These are phyloP conservation scores for Netelia melanura DNA, from an alignment of 2,888 invertebrate species.

Conservation along the genomic window DNA sequence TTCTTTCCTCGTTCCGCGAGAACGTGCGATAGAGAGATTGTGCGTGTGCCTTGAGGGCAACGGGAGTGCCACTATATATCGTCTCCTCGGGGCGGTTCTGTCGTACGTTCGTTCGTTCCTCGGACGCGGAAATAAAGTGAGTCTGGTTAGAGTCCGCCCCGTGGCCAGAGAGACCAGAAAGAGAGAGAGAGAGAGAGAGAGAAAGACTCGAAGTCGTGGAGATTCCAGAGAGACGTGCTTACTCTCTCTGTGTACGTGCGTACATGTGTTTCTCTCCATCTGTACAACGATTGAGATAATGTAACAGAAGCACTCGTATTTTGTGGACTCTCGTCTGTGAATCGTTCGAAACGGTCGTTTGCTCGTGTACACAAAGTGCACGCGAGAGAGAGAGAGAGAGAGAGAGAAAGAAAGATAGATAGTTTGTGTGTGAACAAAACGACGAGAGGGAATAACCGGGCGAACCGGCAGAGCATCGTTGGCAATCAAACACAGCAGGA, in stretches of 20 bases:
- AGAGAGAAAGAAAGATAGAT: slow-evolving; percentile 62
- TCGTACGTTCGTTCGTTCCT: slow-evolving; percentile 40
- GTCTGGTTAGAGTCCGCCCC: slow-evolving; percentile 53
- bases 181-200: slow-evolving; percentile 24
- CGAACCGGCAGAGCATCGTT: slow-evolving; percentile 40
- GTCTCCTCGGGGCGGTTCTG: slow-evolving; percentile 41
- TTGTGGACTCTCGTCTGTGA: slow-evolving; percentile 29
- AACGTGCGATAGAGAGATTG: slow-evolving; percentile 31
- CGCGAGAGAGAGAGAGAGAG: slow-evolving; percentile 46
- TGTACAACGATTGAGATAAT: slow-evolving; percentile 38
- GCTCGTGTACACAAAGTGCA: slow-evolving; percentile 14
- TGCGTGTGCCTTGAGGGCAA: slow-evolving; percentile 25
- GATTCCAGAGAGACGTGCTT: slow-evolving; percentile 23
- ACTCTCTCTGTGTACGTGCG: slow-evolving; percentile 19
- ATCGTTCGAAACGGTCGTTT: slow-evolving; percentile 12
- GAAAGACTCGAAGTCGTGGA: slow-evolving; percentile 13
- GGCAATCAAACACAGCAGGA: slow-evolving; percentile 42
- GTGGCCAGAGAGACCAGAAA: slow-evolving; percentile 31
- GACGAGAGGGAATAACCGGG: not conserved
- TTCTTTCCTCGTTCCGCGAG: slow-evolving; percentile 19
- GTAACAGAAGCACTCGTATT: slow-evolving; percentile 20
- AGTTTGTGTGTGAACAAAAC: not conserved
- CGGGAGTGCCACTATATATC: slow-evolving; percentile 61
- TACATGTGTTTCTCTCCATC: slow-evolving; percentile 39
- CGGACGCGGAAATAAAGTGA: slow-evolving; percentile 63